Base-by-base conservation (phyloP, 2,888 invertebrate species). In the Trachelus tabidus region DNA sequence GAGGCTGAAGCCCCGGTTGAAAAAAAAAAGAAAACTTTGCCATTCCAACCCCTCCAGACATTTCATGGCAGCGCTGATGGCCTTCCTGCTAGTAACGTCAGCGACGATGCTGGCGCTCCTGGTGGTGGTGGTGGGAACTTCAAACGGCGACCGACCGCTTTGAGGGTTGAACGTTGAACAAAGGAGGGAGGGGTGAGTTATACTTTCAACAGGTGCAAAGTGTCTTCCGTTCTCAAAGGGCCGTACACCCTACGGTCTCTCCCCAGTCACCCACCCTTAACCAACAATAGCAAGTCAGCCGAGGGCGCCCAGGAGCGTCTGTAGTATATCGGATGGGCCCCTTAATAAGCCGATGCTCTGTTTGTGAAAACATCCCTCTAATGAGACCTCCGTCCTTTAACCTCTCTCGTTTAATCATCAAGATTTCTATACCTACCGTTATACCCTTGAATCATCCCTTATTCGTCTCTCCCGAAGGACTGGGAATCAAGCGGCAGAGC, bases 141-240 rank as follows among this genome's bases (percentile, higher is more conserved):
- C 74, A 37, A 74, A 35, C 30, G 74, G 3, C 74, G 34, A 74
- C 74, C 33, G 71, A 71, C 34, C 34, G 71, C 71, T 71, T 71
- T 71, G 71, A 33, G 71, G 71, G 71, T 23, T 34, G 71, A 56
- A 56, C 56, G 56, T 56, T 56, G 56, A 56, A 23, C 56, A 56
- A 56, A 56, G 40, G 23, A 12, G 35, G 35, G 1, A 0, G 12
- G 35, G 4, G 40, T 15, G 56, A 80, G 79, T 80, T 81, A 79
- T 80, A 83, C 81, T 86, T 85, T 86, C 87, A 86, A 86, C 86
- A 86, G 86, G 87, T 86, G 85, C 81, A 87, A 86, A 87, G 82
- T 86, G 82, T 83, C 83, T 81, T 83, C 80, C 80, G 79, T 79
- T 81, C 79, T 56, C 56, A 56, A 56, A 56, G 56, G 56, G 56